Base-by-base conservation (phyloP, 2,113 vertebrate genomes). In the Mugil cephalus region DNA sequence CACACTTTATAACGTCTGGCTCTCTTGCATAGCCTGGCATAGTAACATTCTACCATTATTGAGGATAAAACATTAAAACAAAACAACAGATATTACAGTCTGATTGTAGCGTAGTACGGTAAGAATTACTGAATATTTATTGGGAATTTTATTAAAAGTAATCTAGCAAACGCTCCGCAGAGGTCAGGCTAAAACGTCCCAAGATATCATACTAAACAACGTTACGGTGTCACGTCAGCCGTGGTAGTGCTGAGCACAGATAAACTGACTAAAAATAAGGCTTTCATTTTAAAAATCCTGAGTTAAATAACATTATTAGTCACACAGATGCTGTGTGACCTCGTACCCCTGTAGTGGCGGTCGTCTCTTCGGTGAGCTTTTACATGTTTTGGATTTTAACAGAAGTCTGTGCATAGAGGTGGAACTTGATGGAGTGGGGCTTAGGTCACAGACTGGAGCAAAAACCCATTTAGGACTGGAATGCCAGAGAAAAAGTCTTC, bases 201-300 rank as follows among this genome's bases (percentile, higher is more conserved):
- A 52, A 72, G 17, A 0, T 0, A 50, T 48, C 34, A 15, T 18
- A 35, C 42, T 65, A 55, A 78, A 66, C 38, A 50, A 53, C 1
- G 14, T 62, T n/a, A 35, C 0, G 1, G 45, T 12, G 62, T 34
- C 8, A 7, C 7, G 6, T 36, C 12, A 30, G 61, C 6, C 9
- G 8, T 24, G 47, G 19, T 4, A 6, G 12, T 6, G 9, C 9
- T 21, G 30, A 66, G 10, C 42, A 40, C 39, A 61, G 52, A 51
- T 2, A 40, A 59, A 40, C 53, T 4, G 6, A 50, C 10, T 79
- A 67, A 82, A 87, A 86, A 75, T 56, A 77, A 82, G 10, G 38
- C 13, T 45, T 52, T 56, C 36, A 72, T 35, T 45, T 72, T 68
- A 83, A 87, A 89, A 91, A 79, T 87, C 92, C 93, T 93, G 92